These are phyloP conservation scores for Nerophis ophidion DNA, from an alignment of 2,113 vertebrate genomes.

Conservation along the genomic window DNA sequence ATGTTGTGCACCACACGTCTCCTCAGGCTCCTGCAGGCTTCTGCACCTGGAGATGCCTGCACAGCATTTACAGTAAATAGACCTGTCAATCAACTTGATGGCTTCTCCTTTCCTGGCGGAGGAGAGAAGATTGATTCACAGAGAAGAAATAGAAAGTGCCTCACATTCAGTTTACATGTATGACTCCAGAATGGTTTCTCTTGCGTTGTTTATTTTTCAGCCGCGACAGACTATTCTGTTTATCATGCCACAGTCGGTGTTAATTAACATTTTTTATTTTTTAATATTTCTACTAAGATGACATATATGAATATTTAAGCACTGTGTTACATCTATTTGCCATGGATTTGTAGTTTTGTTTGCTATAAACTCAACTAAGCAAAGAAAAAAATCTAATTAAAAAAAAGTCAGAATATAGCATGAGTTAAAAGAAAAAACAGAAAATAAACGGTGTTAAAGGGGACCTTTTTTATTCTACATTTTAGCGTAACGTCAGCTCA, in stretches of 20 bases:
- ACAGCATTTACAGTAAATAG: constrained; percentile 35
- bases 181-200: not conserved
- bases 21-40: constrained; percentile 5
- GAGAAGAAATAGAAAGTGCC: not conserved
- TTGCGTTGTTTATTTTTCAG: not conserved
- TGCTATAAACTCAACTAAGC: too few relatives aligned
- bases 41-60: constrained; percentile 4
- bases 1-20: constrained; percentile 3
- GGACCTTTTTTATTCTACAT: too few relatives aligned
- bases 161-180: not conserved
- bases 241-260: too few relatives aligned
- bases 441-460: too few relatives aligned
- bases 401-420: not conserved
- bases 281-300: too few relatives aligned
- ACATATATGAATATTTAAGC: too few relatives aligned
- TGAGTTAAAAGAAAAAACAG: not conserved
- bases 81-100: constrained; percentile 32
- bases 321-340: too few relatives aligned
- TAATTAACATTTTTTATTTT: too few relatives aligned
- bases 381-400: too few relatives aligned
- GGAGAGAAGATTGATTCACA: not conserved
- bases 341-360: too few relatives aligned
- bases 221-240: too few relatives aligned
- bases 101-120: constrained; percentile 1
- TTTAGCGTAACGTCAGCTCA: too few relatives aligned